A percentile compares a stretch with the other conserved stretches of the same genome.
Evolutionary conservation across 2,113 vertebrate genomes (phyloP).

Genomic region (Poicephalus gulielmi): DNA sequence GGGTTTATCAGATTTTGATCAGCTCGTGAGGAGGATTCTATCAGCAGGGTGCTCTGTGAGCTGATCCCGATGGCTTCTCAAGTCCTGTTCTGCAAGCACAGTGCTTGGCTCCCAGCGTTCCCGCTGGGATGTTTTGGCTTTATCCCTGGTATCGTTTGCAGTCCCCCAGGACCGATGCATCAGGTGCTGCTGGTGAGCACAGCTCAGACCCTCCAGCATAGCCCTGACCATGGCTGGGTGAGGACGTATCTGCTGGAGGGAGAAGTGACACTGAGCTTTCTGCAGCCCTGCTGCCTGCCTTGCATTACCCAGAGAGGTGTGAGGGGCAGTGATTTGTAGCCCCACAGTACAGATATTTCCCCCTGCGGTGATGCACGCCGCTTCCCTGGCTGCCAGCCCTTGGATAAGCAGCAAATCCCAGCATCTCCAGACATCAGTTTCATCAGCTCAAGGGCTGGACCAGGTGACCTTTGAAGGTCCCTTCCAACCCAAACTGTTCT

Average conservation of each 20-base stretch:
- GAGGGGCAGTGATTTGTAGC: background rate
- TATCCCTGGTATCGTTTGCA: background rate
- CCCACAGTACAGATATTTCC: background rate
- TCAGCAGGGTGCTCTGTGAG: background rate
- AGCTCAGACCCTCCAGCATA: background rate
- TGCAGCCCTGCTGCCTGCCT: background rate
- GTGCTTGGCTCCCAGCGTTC: background rate
- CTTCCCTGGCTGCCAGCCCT: background rate
- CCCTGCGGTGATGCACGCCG: fast-evolving
- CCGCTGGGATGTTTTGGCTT: fast-evolving
- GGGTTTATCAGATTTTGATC: background rate
- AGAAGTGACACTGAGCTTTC: background rate
- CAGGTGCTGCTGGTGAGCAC: fast-evolving
- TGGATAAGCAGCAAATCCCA: background rate
- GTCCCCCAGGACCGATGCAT: fast-evolving
- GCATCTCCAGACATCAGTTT: background rate
- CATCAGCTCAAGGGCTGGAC: background rate
- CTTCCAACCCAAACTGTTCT: background rate
- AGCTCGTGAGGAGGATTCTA: background rate
- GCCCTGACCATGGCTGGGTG: background rate
- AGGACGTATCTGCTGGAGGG: background rate
- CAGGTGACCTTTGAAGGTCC: background rate
- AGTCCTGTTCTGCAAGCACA: background rate
- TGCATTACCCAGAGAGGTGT: background rate
- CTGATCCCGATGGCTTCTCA: background rate